Evolutionary conservation across 53 echinoderm and acorn worm genomes (phyloP), one percentile per base, ranked within the genome.

Genomic region (Temnopleurus reevesii): DNA sequence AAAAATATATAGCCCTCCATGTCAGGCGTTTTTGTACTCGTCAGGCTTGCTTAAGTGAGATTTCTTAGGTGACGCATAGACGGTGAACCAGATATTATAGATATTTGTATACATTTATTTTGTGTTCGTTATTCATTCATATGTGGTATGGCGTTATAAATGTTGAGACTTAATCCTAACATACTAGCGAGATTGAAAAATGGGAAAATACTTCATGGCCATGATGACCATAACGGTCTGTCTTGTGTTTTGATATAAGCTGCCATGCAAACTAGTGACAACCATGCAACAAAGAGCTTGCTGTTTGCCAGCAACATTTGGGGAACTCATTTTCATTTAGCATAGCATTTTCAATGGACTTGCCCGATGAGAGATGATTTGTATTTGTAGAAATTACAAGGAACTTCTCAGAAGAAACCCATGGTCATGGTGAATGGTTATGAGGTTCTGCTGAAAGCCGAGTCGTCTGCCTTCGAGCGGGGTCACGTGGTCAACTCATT

Each of bases 231-330:
- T n/a, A n/a, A n/a, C n/a, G n/a, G n/a, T n/a, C n/a, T n/a, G n/a
- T n/a, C 23, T 41, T 25, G 71, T 71, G 21, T 71, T 71, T 33
- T 33, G 63, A 63, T 63, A n/a, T n/a, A 63, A 4, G 26, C 63
- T 15, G 18, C 63, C 41, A 71, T 38, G 41, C 33, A 4, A 31
- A 17, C 45, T 44, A 25, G 43, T 1, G 10, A 43, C 79, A 79
- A 49, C 79, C 51, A n/a, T 15, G 15, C 53, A 79, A 79, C 79
- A 79, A 79, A 79, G 79, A 49, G 15, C 13, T 79, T 28, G 4
- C 79, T 79, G 79, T 79, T 71, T 79, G 79, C 46, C 17, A 46
- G 41, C 45, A 77, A 77, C 79, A 79, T 79, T 79, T 79, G 79
- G 46, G n/a, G 49, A 79, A 79, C 49, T 49, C 79, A 79, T 79